A percentile compares a stretch with the other conserved stretches of the same genome.
phyloP scores from a whole-genome alignment of 2,888 invertebrate species.

The Erannis defoliaria region DNA sequence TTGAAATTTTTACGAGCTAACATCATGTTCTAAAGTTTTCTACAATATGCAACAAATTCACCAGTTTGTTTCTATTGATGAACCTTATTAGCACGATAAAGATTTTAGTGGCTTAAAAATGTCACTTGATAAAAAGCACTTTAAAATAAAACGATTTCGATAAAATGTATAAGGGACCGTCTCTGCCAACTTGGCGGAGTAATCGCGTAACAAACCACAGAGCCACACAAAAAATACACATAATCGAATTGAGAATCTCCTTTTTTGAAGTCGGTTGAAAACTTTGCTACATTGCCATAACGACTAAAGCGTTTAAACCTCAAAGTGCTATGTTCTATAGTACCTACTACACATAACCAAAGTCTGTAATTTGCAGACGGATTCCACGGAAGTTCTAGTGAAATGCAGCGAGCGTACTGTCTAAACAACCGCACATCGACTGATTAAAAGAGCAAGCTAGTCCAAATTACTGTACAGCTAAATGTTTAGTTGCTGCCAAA shows the following conservation, averaged over 20 bases:
- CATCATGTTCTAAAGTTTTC: slow-evolving; percentile 9
- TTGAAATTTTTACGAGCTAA: slow-evolving; percentile 18
- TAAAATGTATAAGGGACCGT: too few species aligned
- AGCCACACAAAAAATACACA: too few species aligned
- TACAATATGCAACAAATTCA: slow-evolving; percentile 27
- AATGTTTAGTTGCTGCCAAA: slow-evolving; percentile 30
- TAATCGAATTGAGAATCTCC: too few species aligned
- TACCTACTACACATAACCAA: slow-evolving; percentile 3
- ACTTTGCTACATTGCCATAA: slow-evolving; percentile 1
- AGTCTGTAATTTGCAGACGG: slow-evolving; percentile 29
- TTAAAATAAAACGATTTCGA: too few species aligned
- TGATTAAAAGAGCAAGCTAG: slow-evolving; percentile 34
- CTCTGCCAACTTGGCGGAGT: too few species aligned
- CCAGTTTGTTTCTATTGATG: slow-evolving; percentile 14
- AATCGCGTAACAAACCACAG: too few species aligned
- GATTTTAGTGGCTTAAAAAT: not conserved
- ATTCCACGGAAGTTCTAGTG: slow-evolving; percentile 34
- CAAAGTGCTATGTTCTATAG: not conserved
- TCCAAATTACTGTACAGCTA: slow-evolving; percentile 27
- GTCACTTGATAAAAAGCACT: not conserved
- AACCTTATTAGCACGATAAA: not conserved
- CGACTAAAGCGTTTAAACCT: not conserved
- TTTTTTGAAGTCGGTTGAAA: too few species aligned
- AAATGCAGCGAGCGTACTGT: slow-evolving; percentile 27
- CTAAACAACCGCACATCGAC: slow-evolving; percentile 35